phyloP scores from a whole-genome alignment of 2,888 invertebrate species.

The Leuctra nigra region DNA sequence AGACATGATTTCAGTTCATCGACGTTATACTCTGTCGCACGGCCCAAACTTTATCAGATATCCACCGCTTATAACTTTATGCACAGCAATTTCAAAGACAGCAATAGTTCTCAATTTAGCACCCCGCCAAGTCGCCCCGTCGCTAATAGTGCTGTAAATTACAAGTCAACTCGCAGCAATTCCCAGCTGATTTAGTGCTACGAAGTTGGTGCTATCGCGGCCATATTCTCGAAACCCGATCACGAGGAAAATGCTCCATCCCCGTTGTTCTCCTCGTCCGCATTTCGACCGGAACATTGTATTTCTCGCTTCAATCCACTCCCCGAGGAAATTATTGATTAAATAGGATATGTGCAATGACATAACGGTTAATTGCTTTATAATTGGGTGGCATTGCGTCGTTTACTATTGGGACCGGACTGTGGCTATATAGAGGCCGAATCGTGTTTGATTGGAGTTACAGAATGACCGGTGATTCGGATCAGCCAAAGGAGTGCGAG shows the following conservation, averaged over 20 bases:
- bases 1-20: too few species aligned
- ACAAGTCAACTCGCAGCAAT: neutral
- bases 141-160: constrained; percentile 9
- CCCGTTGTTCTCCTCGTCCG: too few species aligned
- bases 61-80: neutral
- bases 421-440: neutral
- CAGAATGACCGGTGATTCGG: too few species aligned
- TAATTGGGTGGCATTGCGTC: constrained; percentile 1
- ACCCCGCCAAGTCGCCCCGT: neutral
- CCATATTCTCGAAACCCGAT: constrained; percentile 11
- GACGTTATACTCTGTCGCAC: too few species aligned
- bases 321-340: constrained; percentile 16
- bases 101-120: neutral
- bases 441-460: too few species aligned
- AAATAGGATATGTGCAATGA: constrained; percentile 16
- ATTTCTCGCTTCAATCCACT: neutral
- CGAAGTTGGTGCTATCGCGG: neutral
- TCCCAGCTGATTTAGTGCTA: constrained; percentile 5
- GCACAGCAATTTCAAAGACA: neutral
- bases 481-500: too few species aligned
- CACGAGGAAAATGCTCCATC: constrained; percentile 12
- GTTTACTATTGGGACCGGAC: neutral
- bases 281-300: constrained; percentile 6
- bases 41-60: too few species aligned
- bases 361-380: constrained; percentile 16